phyloP scores from a whole-genome alignment of 1,140 invertebrate genomes.

The Hycleus phaleratus region DNA sequence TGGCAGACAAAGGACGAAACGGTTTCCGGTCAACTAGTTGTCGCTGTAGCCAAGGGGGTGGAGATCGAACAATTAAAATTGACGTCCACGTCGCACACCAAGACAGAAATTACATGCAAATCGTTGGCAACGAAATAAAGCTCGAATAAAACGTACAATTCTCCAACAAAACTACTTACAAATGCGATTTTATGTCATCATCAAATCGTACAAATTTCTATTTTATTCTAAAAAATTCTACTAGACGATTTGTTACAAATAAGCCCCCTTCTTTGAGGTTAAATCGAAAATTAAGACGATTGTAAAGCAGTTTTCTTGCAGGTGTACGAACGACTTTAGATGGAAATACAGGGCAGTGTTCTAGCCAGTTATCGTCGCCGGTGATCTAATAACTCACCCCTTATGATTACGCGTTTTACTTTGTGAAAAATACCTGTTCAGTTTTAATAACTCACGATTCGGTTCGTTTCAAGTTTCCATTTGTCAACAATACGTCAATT shows the following conservation, averaged over 20 bases:
- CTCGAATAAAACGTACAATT: too few species aligned
- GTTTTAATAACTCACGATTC: constrained; percentile 1
- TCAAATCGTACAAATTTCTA: neutral
- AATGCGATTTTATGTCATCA: neutral
- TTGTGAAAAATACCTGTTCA: constrained; percentile 8
- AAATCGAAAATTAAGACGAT: neutral
- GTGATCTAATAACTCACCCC: constrained; percentile 17
- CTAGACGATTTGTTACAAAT: too few species aligned
- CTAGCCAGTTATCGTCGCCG: constrained; percentile 14
- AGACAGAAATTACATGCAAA: constrained; percentile 28
- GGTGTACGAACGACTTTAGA: neutral
- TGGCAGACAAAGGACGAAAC: constrained; percentile 29
- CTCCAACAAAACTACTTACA: neutral
- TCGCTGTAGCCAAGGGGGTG: neutral
- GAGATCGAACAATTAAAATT: constrained; percentile 29
- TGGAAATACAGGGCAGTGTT: neutral
- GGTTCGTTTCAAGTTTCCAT: neutral
- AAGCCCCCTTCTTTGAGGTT: too few species aligned
- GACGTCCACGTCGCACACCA: constrained; percentile 13
- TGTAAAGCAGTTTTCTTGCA: neutral
- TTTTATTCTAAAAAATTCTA: neutral
- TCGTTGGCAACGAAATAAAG: constrained; percentile 3
- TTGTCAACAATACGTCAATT: neutral
- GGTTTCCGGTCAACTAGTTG: constrained; percentile 30
- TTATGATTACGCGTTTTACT: constrained; percentile 13